A percentile compares a stretch with the other conserved stretches of the same genome.
Conservation (phyloP, 2,888 invertebrate genomes). For the Prosapia bicincta region DNA sequence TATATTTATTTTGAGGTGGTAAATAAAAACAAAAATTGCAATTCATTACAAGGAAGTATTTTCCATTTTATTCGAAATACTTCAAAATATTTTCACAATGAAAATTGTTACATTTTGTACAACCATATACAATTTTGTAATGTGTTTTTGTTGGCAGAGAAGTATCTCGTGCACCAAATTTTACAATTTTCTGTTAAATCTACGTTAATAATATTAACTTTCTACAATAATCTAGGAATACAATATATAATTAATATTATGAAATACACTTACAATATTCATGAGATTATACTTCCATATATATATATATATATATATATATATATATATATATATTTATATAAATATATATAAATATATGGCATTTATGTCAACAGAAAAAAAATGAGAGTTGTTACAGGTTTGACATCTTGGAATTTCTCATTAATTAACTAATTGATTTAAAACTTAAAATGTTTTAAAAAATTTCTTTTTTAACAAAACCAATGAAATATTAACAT, state of each 20-base stretch:
- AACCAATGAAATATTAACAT: neutral
- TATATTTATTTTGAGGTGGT: no score
- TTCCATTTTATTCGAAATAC: conserved; percentile 37
- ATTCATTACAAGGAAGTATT: conserved; percentile 30
- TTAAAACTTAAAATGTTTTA: neutral
- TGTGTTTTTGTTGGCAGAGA: conserved; percentile 36
- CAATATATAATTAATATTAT: conserved; percentile 28
- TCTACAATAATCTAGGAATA: conserved; percentile 29
- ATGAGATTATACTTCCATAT: conserved; percentile 26
- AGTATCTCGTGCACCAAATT: conserved; percentile 38
- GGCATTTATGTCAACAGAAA: neutral
- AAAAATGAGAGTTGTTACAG: neutral
- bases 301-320: no score
- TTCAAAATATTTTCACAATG: conserved; percentile 41
- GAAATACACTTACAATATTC: conserved; percentile 26
- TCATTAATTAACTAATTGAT: neutral
- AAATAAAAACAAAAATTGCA: conserved; percentile 11
- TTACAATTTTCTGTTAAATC: conserved; percentile 33
- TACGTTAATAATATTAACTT: conserved; percentile 26
- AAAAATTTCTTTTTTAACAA: neutral
- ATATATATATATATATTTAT: no score
- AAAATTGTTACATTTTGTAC: conserved; percentile 52
- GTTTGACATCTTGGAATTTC: neutral
- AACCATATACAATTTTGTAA: conserved; percentile 48
- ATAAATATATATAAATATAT: conserved; percentile 2